phyloP scores from a whole-genome alignment of 2,113 vertebrate genomes.

The Sinosuthora webbiana region DNA sequence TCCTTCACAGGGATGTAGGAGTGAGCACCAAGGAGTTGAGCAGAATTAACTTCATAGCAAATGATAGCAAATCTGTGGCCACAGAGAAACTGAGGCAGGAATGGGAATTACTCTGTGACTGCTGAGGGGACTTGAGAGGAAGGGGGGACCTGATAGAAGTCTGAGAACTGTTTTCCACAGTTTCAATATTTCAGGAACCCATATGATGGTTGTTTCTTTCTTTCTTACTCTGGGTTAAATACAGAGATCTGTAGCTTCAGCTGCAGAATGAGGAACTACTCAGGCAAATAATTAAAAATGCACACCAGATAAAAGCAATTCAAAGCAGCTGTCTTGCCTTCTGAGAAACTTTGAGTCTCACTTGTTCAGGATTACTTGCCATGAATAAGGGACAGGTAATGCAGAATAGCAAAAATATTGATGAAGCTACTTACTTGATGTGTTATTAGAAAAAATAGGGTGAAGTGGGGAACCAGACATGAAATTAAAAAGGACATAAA shows the following conservation, averaged over 20 bases:
- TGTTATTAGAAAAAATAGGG: neutral
- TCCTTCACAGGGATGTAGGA: neutral
- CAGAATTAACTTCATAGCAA: neutral
- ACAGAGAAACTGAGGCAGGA: neutral
- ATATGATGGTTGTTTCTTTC: neutral
- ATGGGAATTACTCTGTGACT: neutral
- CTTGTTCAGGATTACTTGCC: neutral
- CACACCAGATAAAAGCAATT: neutral
- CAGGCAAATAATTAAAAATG: neutral
- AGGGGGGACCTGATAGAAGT: neutral
- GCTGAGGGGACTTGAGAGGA: neutral
- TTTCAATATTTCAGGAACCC: neutral
- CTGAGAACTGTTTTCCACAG: neutral
- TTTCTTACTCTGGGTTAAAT: neutral
- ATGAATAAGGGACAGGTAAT: neutral
- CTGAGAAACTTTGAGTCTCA: neutral
- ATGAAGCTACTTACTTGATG: neutral
- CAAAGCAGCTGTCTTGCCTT: neutral
- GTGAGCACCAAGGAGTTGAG: fast-evolving
- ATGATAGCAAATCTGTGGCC: neutral
- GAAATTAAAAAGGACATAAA: neutral
- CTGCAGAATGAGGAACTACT: neutral
- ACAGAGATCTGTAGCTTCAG: neutral
- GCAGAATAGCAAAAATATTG: neutral
- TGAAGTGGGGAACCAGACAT: neutral